Evolutionary conservation across 2,797 vertebrate genomes (phyloP), one percentile per base, ranked within the genome.

Genomic region (Myotis planiceps): DNA sequence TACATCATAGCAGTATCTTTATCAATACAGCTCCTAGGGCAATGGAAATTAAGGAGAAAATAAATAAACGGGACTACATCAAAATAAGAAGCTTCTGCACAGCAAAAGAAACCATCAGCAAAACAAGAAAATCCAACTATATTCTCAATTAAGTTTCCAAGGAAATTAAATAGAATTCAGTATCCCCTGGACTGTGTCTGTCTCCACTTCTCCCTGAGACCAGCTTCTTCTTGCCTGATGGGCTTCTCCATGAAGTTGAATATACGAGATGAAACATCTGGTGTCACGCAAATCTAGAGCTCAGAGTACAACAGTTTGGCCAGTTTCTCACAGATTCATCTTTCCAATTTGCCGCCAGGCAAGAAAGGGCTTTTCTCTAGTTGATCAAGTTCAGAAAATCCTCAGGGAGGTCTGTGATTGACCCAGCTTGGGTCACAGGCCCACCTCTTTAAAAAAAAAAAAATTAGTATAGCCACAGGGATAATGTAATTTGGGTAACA

Each of bases 291-390:
- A 81, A 69, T 55, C n/a, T 69, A 80, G 13, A 0, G 58, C 9
- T 92, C 8, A 34, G 47, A 53, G 80, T 14, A 66, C 21, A 55
- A 5, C 4, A 5, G 51, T 76, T 66, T 92, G 29, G 14, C 51
- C 29, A 60, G 6, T 49, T 68, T 60, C 63, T 68, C 34, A 82
- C 34, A 51, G 39, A 58, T 18, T 51, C 75, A 47, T 51, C 34
- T 68, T 86, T 47, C 19, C 34, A 82, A 5, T 13, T 94, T 74
- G 27, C n/a, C 21, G 27, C 55, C 9, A 85, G 14, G 45, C 15
- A 88, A 81, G 45, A 84, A 76, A 89, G 14, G 12, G 37, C 9
- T 92, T 66, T 88, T 65, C 37, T 83, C 81, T 9, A 66, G 18
- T 78, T 65, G 4, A 0, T 83, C 25, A 74, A n/a, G 5, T 51